Evolutionary conservation across 2,797 vertebrate genomes (phyloP), one percentile per base, ranked within the genome.

Genomic region (Pseudochaenichthys georgianus): DNA sequence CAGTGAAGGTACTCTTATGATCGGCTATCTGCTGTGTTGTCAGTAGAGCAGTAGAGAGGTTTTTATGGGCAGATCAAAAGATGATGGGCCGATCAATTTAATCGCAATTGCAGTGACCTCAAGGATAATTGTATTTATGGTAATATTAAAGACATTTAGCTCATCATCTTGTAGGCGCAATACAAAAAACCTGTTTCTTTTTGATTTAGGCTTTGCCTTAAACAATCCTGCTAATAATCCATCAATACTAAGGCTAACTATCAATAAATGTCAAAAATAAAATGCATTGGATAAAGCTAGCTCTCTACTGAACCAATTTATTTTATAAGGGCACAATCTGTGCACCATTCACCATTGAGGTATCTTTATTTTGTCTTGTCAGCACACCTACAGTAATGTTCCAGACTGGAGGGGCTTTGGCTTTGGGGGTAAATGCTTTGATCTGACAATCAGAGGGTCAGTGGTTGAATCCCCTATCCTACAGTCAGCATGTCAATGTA

Each of bases 51-150:
- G 8, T 50, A 23, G 7, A 59, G 19, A 17, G 58, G 55, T 50
- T 58, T 46, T 17, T 51, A 15, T 43, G 46, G 41, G 15, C 28
- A 58, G 17, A 61, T 23, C 31, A 19, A 16, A 63, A 21, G 9
- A 47, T 13, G 21, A 61, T 11, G 6, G n/a, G 5, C 15, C 28
- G 13, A 19, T 28, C 50, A 42, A 4, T 42, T 48, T 1, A 45
- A 17, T 47, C 52, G 8, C 42, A 73, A 45, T 50, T 64, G 11
- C 12, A 8, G 41, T 48, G 46, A 63, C 31, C 28, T 6, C n/a
- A 11, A 58, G 34, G 13, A 38, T 48, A 43, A 73, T 34, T 34
- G 16, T n/a, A 45, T 64, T 54, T 19, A 54, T 70, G 46, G 59
- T 60, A 10, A 17, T 45, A 19, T 69, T 6, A 10, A 19, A 17